Base-by-base conservation (phyloP, 2,797 vertebrate genomes). In the Netta rufina region DNA sequence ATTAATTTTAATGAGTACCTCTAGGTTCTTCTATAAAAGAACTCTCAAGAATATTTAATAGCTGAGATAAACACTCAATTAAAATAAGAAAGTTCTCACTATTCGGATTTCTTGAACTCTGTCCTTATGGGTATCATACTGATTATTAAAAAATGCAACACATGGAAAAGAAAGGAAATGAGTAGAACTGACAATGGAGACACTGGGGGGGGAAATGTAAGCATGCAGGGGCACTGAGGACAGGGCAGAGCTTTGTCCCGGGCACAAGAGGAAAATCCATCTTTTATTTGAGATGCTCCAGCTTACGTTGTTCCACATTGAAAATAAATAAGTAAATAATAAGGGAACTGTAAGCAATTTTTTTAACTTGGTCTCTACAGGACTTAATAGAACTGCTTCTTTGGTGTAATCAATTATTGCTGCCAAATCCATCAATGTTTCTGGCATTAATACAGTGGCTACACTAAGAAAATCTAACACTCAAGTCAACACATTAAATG, bases 1-100 rank as follows among this genome's bases (percentile, higher is more conserved):
- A 92, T 96, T 95, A 84, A 96, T 94, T 96, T 97, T 95, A 96
- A 97, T 90, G 87, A 96, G 90, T 41, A 94, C 83, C 86, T 93
- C 84, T 79, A 92, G 89, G 90, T 93, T 96, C 80, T 94, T 32
- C 78, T 81, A 54, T 21, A 20, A 64, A 74, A 90, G 82, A 96
- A 89, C 87, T 91, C 92, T 89, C 72, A 72, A 94, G 90, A 82
- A 96, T 86, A 83, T 95, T 97, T 97, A 95, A 95, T 27, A 76
- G 88, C 89, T 4, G 54, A 91, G 84, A 94, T 90, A 91, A 96
- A 85, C 78, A 82, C 87, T 95, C 93, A 89, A 57, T 94, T 96
- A 94, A 96, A 85, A 66, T 77, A 90, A 80, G 74, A 66, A 95
- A 77, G 19, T 53, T 89, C 53, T 61, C 93, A 94, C 71, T 33